These are phyloP conservation scores for Acyrthosiphon pisum DNA, from an alignment of 1,140 invertebrate genomes.

Conservation along the genomic window DNA sequence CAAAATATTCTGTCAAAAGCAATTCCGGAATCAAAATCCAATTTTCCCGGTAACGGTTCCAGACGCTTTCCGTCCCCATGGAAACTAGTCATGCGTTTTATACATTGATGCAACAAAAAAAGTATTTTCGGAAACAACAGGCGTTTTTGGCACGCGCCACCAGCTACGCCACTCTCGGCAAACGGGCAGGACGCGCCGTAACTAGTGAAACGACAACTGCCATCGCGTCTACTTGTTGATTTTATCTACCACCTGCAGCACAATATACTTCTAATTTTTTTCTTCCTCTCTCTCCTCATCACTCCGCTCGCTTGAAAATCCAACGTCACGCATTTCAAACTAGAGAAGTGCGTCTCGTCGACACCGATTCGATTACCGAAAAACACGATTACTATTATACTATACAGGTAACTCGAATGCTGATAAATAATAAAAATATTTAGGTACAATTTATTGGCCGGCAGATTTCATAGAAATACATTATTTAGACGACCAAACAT, in stretches of 20 bases:
- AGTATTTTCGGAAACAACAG: conserved; percentile 52
- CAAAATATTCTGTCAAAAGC: conserved; percentile 40
- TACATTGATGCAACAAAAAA: conserved; percentile 42
- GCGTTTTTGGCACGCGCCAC: conserved; percentile 52
- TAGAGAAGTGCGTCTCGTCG: neutral
- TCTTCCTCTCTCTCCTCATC: neutral
- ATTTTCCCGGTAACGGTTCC: conserved; percentile 46
- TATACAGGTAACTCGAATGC: neutral
- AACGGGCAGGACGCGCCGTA: conserved; percentile 14
- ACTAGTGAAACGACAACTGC: conserved; percentile 45
- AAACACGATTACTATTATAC: neutral
- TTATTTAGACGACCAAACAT: neutral
- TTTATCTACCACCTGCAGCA: conserved; percentile 44
- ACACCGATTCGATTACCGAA: neutral
- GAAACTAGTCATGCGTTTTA: conserved; percentile 41
- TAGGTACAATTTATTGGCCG: neutral
- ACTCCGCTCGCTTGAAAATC: neutral
- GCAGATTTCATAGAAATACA: neutral
- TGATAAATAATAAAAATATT: neutral
- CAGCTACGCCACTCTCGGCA: conserved; percentile 44
- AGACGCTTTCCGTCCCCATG: conserved; percentile 41
- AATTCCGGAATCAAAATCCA: conserved; percentile 51
- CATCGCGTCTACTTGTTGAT: conserved; percentile 48
- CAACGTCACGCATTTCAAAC: neutral
- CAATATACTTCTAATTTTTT: neutral